A percentile compares a stretch with the other conserved stretches of the same genome.
These are phyloP conservation scores for Colostygia pectinataria DNA, from an alignment of 2,888 invertebrate species.

Conservation along the genomic window DNA sequence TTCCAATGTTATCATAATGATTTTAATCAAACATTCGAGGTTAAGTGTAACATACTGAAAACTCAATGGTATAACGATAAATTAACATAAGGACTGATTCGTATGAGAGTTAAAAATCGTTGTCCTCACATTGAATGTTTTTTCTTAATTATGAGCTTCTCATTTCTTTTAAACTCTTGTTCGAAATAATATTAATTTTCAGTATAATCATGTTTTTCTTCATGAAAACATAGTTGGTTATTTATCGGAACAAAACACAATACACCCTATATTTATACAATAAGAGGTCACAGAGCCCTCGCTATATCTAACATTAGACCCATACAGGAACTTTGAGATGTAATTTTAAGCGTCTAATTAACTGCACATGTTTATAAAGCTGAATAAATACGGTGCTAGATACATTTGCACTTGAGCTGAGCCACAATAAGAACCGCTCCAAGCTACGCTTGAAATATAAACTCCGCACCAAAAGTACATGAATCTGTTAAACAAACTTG, in stretches of 20 bases:
- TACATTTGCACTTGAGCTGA: conserved; percentile 9
- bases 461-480: not conserved
- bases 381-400: conserved; percentile 18
- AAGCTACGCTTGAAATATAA: not conserved
- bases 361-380: conserved; percentile 18
- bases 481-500: no score
- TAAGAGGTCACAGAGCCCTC: conserved; percentile 27
- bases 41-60: conserved; percentile 3
- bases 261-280: conserved; percentile 36
- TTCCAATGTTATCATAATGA: conserved; percentile 8
- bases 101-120: no score
- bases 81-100: no score
- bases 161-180: no score
- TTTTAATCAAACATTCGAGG: conserved; percentile 13
- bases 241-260: conserved; percentile 33
- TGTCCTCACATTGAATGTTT: no score
- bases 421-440: conserved; percentile 5
- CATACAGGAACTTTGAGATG: conserved; percentile 40
- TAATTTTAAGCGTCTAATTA: conserved; percentile 40
- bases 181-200: no score
- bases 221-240: not conserved
- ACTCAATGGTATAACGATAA: conserved; percentile 1
- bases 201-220: no score
- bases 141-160: no score
- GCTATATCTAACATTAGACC: conserved; percentile 29